A percentile compares a stretch with the other conserved stretches of the same genome.
phyloP scores from a whole-genome alignment of 1,140 invertebrate genomes.

The Procambarus clarkii region DNA sequence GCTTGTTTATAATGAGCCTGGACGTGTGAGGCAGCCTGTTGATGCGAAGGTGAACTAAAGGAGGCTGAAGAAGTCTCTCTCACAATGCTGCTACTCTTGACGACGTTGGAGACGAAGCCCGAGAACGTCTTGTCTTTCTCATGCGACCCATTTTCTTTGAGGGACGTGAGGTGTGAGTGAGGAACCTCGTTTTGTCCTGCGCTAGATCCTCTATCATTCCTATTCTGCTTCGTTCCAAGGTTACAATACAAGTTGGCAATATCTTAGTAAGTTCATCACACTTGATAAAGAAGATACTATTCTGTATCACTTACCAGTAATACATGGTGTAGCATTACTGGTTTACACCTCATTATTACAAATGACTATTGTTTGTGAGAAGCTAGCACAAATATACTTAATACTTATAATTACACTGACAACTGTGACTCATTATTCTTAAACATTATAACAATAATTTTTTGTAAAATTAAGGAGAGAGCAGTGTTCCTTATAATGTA shows the following conservation, averaged over 20 bases:
- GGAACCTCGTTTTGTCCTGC: neutral
- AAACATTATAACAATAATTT: no score
- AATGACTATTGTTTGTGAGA: no score
- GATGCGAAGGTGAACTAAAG: neutral
- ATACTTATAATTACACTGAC: no score
- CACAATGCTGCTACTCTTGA: neutral
- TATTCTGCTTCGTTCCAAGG: neutral
- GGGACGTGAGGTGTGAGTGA: neutral
- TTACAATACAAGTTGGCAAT: neutral
- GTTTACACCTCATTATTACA: no score
- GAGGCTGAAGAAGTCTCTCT: neutral
- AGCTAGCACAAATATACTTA: no score
- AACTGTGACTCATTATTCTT: no score
- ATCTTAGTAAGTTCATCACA: no score
- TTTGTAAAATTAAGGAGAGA: no score
- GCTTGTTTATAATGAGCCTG: neutral
- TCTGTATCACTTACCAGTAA: no score
- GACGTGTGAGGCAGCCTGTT: neutral
- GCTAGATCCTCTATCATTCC: neutral
- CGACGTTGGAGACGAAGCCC: neutral
- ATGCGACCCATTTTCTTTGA: neutral
- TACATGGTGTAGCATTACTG: no score
- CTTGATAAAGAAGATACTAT: no score
- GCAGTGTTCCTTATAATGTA: no score
- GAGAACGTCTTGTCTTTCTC: neutral